These are phyloP conservation scores for Furcifer pardalis DNA, from an alignment of 2,797 vertebrate species.

Conservation along the genomic window DNA sequence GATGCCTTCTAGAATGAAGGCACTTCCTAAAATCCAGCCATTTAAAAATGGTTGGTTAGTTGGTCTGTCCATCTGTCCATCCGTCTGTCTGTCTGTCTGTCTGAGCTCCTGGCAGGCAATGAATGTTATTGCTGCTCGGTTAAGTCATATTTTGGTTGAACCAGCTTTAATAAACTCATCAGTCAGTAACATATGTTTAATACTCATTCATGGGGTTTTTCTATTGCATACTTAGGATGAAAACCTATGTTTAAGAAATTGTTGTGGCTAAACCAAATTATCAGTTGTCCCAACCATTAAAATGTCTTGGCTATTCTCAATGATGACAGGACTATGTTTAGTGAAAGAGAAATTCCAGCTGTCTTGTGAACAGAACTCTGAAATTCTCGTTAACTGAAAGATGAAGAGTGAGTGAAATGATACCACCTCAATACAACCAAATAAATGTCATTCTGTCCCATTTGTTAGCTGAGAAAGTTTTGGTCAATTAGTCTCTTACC, in stretches of 20 bases:
- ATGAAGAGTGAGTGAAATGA: conserved; percentile 71
- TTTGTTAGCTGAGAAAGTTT: conserved; percentile 63
- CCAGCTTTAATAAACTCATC: conserved; percentile 50
- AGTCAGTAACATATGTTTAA: conserved; percentile 24
- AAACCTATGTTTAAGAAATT: conserved; percentile 58
- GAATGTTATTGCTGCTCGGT: conserved; percentile 44
- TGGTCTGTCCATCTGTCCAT: no score
- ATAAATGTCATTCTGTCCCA: conserved; percentile 68
- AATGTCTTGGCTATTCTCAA: conserved; percentile 63
- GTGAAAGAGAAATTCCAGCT: conserved; percentile 71
- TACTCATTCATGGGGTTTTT: conserved; percentile 52
- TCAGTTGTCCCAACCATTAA: conserved; percentile 68
- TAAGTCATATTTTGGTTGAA: conserved; percentile 41
- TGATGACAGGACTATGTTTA: conserved; percentile 75
- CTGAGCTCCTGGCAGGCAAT: conserved; percentile 21
- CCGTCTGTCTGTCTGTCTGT: no score
- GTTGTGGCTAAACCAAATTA: conserved; percentile 70
- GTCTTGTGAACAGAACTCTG: conserved; percentile 72
- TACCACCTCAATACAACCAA: conserved; percentile 69
- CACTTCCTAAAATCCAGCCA: not conserved
- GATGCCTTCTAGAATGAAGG: conserved; percentile 23
- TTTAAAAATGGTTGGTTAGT: no score
- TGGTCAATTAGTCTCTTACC: conserved; percentile 60
- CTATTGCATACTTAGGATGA: conserved; percentile 56
- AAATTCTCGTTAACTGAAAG: conserved; percentile 72